These are phyloP conservation scores for Aythya baeri DNA, from an alignment of 2,113 vertebrate species.

Conservation along the genomic window DNA sequence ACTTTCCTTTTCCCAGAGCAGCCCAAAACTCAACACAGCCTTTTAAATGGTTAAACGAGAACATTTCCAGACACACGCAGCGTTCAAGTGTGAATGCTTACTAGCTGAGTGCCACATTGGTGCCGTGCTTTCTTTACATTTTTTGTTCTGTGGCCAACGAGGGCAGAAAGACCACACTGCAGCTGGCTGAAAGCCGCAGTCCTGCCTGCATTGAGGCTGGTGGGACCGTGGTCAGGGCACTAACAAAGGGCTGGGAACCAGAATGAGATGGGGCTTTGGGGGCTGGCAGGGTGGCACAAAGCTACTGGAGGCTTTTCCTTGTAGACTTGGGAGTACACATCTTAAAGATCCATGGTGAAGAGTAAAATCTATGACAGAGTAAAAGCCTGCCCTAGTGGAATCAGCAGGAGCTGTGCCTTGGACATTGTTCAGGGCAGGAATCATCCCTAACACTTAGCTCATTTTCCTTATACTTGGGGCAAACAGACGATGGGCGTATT, in stretches of 20 bases:
- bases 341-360: not conserved
- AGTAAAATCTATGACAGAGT: not conserved
- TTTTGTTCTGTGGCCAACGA: not conserved
- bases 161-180: not conserved
- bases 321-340: not conserved
- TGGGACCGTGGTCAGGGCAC: not conserved
- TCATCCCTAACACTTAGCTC: not conserved
- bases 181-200: not conserved
- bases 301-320: not conserved
- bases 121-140: accelerated
- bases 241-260: accelerated
- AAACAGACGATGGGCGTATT: not conserved
- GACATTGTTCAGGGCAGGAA: not conserved
- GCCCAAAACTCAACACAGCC: not conserved
- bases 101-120: accelerated
- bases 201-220: not conserved
- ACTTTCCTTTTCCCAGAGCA: not conserved
- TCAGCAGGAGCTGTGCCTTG: not conserved
- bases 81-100: accelerated
- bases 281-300: not conserved
- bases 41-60: not conserved
- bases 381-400: not conserved
- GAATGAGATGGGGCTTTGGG: not conserved
- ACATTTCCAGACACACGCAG: not conserved
- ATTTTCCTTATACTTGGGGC: not conserved